Conservation (phyloP, 2,113 vertebrate genomes). For the Notothenia rossii region DNA sequence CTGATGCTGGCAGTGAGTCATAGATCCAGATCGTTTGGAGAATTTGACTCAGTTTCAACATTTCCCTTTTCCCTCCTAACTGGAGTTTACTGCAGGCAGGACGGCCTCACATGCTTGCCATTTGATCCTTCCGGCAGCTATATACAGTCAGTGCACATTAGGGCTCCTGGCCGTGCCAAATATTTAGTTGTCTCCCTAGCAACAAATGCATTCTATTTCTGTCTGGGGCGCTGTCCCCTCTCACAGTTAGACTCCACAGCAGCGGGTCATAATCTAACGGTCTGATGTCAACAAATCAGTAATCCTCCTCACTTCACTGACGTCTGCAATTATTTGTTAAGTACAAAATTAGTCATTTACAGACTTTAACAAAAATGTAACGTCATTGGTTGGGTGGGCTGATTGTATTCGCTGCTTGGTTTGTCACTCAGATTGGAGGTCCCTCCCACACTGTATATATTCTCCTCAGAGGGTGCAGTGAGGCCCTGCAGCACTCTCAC, state of each 20-base stretch:
- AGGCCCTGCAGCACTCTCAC: slow-evolving; percentile 50
- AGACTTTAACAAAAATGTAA: slow-evolving; percentile 1
- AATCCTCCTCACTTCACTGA: slow-evolving; percentile 8
- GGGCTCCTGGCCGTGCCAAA: slow-evolving; percentile 53
- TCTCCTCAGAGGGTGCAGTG: slow-evolving; percentile 15
- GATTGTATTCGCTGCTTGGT: slow-evolving; percentile 37
- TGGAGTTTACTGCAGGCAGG: not conserved
- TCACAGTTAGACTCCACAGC: slow-evolving; percentile 36
- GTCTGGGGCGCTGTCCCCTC: slow-evolving; percentile 17
- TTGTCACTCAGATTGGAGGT: slow-evolving; percentile 43
- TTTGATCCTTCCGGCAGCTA: slow-evolving; percentile 29
- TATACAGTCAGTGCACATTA: slow-evolving; percentile 44
- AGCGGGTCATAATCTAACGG: slow-evolving; percentile 30
- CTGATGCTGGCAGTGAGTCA: slow-evolving; percentile 21
- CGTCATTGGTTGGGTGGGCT: not conserved
- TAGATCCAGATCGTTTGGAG: not conserved
- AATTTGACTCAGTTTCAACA: slow-evolving; percentile 15
- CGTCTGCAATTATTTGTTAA: slow-evolving; percentile 28
- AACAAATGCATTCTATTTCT: slow-evolving; percentile 71
- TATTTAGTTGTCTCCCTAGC: slow-evolving; percentile 73
- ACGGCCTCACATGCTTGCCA: slow-evolving; percentile 2
- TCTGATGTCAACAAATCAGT: slow-evolving; percentile 31
- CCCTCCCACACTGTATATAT: slow-evolving; percentile 57
- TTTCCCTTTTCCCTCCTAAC: not conserved
- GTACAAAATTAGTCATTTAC: slow-evolving; percentile 20